phyloP scores from a whole-genome alignment of 2,113 vertebrate species.

The Dicaeum eximium region DNA sequence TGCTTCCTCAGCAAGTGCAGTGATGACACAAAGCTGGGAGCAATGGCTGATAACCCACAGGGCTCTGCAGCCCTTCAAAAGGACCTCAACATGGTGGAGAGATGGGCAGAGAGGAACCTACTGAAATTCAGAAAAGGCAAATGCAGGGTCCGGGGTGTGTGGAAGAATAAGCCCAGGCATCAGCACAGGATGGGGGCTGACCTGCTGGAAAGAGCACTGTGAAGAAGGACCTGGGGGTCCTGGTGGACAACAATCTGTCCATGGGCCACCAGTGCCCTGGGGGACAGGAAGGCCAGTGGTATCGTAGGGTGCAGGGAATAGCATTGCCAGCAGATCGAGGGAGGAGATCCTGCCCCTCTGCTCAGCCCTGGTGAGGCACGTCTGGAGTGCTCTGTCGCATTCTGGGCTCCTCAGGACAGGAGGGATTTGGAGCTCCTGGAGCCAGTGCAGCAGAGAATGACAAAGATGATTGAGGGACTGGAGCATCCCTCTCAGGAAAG shows the following conservation, averaged over 20 bases:
- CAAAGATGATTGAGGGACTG: neutral
- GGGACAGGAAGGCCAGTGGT: neutral
- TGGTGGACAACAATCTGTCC: neutral
- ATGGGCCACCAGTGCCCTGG: neutral
- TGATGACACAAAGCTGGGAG: neutral
- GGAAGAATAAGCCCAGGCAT: neutral
- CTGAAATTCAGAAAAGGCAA: neutral
- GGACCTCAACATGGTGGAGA: fast-evolving
- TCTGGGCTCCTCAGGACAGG: neutral
- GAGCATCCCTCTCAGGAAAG: neutral
- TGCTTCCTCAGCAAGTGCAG: neutral
- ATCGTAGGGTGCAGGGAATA: neutral
- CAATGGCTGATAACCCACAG: fast-evolving
- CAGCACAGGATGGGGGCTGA: neutral
- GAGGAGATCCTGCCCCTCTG: neutral
- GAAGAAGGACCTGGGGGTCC: neutral
- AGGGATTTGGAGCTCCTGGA: neutral
- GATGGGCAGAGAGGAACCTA: neutral
- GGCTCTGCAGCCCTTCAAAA: neutral
- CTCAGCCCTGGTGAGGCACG: neutral
- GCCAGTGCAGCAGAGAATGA: neutral
- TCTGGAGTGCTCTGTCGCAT: neutral
- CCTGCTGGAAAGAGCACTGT: neutral
- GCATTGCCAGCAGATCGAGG: neutral
- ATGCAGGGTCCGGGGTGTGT: neutral